Conservation (phyloP, 2,888 invertebrate species). For the Ganaspis brasiliensis region DNA sequence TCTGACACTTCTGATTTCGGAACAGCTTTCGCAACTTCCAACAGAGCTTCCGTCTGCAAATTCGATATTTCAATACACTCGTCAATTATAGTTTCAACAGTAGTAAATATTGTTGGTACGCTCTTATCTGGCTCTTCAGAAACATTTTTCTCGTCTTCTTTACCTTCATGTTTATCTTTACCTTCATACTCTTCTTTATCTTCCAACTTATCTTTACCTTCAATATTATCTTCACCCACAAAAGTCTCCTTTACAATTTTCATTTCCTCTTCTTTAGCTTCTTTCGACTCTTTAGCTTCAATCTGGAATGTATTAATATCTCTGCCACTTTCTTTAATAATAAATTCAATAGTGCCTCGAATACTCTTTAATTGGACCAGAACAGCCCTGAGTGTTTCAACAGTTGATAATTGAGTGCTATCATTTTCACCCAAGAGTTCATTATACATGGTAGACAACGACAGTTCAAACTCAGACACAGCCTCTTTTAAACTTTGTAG, state of each 20-base stretch:
- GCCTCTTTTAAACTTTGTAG: slow-evolving; percentile 68
- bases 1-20: slow-evolving; percentile 33
- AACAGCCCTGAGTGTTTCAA: slow-evolving; percentile 75
- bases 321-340: slow-evolving; percentile 18
- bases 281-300: slow-evolving; percentile 56
- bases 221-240: neutral
- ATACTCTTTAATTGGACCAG: slow-evolving; percentile 70
- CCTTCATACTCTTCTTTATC: slow-evolving; percentile 12
- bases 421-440: slow-evolving; percentile 69
- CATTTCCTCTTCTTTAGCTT: slow-evolving; percentile 49
- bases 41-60: slow-evolving; percentile 65
- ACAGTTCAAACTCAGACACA: slow-evolving; percentile 66
- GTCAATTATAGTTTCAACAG: slow-evolving; percentile 71
- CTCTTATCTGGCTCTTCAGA: slow-evolving; percentile 8
- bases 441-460: slow-evolving; percentile 66
- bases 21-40: slow-evolving; percentile 63
- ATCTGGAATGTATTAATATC: slow-evolving; percentile 45
- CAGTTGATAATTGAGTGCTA: slow-evolving; percentile 70
- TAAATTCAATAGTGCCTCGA: slow-evolving; percentile 54
- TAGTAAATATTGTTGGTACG: slow-evolving; percentile 63
- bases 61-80: slow-evolving; percentile 72
- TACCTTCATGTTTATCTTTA: slow-evolving; percentile 1
- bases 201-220: slow-evolving; percentile 46
- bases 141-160: neutral
- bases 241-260: slow-evolving; percentile 49